Conservation (phyloP, 1,140 invertebrate genomes). For the Dreissena polymorpha region DNA sequence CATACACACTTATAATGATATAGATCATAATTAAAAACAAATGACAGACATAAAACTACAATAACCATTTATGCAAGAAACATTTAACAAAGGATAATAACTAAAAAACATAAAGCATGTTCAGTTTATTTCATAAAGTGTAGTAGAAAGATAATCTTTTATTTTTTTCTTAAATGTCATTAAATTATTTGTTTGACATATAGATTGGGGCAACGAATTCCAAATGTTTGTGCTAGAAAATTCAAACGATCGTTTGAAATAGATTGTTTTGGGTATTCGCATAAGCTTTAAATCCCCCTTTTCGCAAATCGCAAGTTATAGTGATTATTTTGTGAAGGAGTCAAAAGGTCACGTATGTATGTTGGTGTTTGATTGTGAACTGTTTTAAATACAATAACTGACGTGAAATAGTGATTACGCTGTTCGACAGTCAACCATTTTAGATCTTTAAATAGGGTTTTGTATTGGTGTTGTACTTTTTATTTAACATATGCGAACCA, state of each 20-base stretch:
- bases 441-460: neutral
- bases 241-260: neutral
- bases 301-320: neutral
- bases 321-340: neutral
- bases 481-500: neutral
- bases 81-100: no score
- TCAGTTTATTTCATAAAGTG: no score
- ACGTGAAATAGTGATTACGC: neutral
- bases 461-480: neutral
- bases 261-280: neutral
- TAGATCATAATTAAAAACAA: no score
- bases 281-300: neutral
- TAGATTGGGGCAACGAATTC: neutral
- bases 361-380: neutral
- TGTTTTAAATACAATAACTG: neutral
- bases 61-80: no score
- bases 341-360: neutral
- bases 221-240: conserved; percentile 7
- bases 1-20: no score
- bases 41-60: no score
- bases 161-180: no score
- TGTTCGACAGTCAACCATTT: neutral
- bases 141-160: no score
- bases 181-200: no score
- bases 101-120: no score